These are phyloP conservation scores for Drosophila lacteicornis DNA, from an alignment of 1,140 invertebrate species.

Conservation along the genomic window DNA sequence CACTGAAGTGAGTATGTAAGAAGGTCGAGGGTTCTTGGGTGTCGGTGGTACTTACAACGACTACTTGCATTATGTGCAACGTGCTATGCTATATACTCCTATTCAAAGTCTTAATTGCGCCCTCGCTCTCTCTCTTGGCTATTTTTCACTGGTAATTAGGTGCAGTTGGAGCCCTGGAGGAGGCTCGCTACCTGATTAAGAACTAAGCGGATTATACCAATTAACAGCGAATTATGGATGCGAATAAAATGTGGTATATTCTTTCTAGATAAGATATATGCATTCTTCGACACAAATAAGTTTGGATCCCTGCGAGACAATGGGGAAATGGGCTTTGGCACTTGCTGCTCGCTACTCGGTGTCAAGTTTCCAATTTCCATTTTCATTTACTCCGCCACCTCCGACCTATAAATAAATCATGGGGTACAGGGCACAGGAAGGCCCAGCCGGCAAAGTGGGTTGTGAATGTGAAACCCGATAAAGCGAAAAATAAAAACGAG, in stretches of 20 bases:
- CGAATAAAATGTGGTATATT: conserved; percentile 21
- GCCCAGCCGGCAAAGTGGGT: conserved; percentile 28
- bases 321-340: conserved; percentile 50
- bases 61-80: conserved; percentile 46
- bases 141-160: conserved; percentile 45
- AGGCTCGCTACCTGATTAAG: conserved; percentile 40
- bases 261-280: background rate
- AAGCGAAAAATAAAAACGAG: conserved; percentile 25
- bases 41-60: conserved; percentile 13
- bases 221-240: conserved; percentile 51
- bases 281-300: conserved; percentile 7
- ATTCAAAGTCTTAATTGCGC: conserved; percentile 47
- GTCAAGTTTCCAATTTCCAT: conserved; percentile 58
- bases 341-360: conserved; percentile 7
- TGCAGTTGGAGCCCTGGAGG: conserved; percentile 10
- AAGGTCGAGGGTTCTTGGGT: conserved; percentile 25
- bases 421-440: conserved; percentile 4
- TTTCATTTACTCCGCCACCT: conserved; percentile 36
- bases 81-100: conserved; percentile 12
- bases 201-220: conserved; percentile 74
- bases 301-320: conserved; percentile 19
- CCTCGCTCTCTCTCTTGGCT: conserved; percentile 7
- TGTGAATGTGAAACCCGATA: conserved; percentile 52
- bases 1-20: conserved; percentile 36
- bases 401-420: conserved; percentile 60